Evolutionary conservation across 2,113 vertebrate genomes (phyloP).

Genomic region (Calypte anna): DNA sequence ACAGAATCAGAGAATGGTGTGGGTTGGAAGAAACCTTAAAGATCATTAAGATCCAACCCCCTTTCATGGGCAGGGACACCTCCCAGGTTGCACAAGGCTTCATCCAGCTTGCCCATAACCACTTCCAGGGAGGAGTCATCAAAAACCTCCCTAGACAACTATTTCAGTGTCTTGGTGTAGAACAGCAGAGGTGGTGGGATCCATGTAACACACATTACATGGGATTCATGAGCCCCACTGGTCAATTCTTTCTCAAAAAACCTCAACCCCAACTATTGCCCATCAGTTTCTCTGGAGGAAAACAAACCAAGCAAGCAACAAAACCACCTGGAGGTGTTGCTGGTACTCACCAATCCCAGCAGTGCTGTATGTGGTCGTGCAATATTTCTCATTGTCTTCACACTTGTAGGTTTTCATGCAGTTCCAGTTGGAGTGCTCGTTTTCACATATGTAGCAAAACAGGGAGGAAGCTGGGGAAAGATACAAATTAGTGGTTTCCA

Average conservation of each 20-base stretch:
- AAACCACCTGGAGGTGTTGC: not conserved
- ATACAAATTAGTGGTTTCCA: not conserved
- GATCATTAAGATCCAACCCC: no score
- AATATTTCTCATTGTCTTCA: slow-evolving; percentile 41
- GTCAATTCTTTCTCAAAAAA: not conserved
- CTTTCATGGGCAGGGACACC: no score
- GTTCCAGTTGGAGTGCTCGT: slow-evolving; percentile 63
- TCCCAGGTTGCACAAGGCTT: no score
- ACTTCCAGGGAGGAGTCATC: no score
- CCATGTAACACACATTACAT: rapidly evolving
- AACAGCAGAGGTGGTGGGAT: not conserved
- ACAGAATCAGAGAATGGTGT: no score
- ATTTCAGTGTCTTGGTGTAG: no score
- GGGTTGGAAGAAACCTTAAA: no score
- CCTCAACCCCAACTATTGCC: no score
- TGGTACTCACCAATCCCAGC: slow-evolving; percentile 2
- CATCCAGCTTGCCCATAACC: no score
- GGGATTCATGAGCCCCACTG: not conserved
- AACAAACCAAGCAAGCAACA: not conserved
- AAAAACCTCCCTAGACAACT: no score
- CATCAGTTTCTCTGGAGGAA: not conserved
- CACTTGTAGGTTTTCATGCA: slow-evolving; percentile 58
- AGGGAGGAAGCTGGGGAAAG: slow-evolving; percentile 32
- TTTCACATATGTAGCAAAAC: slow-evolving; percentile 35
- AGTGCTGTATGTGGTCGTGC: slow-evolving; percentile 19